These are phyloP conservation scores for Crematogaster levior DNA, from an alignment of 2,888 invertebrate genomes.

Conservation along the genomic window DNA sequence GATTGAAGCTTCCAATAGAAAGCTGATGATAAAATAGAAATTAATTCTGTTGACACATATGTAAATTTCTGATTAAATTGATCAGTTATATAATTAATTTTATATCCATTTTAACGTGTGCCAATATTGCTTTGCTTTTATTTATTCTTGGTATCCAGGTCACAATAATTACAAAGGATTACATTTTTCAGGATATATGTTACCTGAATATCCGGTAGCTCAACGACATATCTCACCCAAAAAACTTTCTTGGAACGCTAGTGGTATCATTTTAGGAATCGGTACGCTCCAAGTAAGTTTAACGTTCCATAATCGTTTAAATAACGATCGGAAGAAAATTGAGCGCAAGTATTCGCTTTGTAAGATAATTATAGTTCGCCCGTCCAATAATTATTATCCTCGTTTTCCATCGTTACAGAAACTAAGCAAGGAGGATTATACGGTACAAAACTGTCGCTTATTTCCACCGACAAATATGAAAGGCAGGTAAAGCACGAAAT, in stretches of 20 bases:
- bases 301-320: conserved; percentile 27
- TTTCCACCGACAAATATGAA: conserved; percentile 36
- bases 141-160: not conserved
- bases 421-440: conserved; percentile 30
- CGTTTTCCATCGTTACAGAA: conserved; percentile 45
- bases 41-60: conserved; percentile 1
- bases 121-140: conserved; percentile 1
- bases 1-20: conserved; percentile 12
- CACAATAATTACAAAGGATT: conserved; percentile 3
- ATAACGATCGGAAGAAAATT: conserved; percentile 37
- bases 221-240: not conserved
- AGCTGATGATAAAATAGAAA: conserved; percentile 2
- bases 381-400: conserved; percentile 43
- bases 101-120: not conserved
- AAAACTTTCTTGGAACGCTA: conserved; percentile 36
- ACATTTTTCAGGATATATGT: conserved; percentile 25
- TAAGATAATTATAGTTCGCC: conserved; percentile 29
- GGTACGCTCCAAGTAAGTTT: conserved; percentile 38
- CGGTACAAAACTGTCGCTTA: conserved; percentile 29
- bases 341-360: conserved; percentile 28
- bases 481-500: conserved; percentile 6
- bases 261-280: conserved; percentile 30
- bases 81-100: conserved; percentile 8
- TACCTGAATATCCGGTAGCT: not conserved
- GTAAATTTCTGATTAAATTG: conserved; percentile 7